These are phyloP conservation scores for Mesoligia furuncula DNA, from an alignment of 2,888 invertebrate genomes.

Conservation along the genomic window DNA sequence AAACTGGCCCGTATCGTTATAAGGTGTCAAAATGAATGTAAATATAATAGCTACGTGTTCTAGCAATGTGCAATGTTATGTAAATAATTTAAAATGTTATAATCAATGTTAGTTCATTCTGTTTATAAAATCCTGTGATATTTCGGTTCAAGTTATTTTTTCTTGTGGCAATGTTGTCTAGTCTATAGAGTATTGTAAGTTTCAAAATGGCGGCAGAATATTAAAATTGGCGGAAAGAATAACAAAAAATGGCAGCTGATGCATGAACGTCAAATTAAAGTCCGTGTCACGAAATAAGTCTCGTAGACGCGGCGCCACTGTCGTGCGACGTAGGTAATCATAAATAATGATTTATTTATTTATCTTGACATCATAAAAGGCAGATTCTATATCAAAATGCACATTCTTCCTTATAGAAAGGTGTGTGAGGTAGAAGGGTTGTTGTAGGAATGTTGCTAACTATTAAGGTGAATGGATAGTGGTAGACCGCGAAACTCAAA, in stretches of 20 bases:
- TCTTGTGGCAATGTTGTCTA: conserved; percentile 37
- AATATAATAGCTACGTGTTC: conserved; percentile 54
- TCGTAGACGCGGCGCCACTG: too few relatives aligned
- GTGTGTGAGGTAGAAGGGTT: too few relatives aligned
- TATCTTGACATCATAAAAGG: too few relatives aligned
- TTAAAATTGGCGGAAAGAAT: conserved; percentile 7
- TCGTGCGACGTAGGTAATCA: too few relatives aligned
- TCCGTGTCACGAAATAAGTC: too few relatives aligned
- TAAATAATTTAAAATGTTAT: conserved; percentile 42
- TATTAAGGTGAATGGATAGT: too few relatives aligned
- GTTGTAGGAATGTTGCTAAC: too few relatives aligned
- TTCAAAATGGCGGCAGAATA: neutral
- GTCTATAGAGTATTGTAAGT: neutral
- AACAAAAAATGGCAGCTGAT: neutral
- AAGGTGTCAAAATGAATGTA: conserved; percentile 21
- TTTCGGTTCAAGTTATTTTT: conserved; percentile 41
- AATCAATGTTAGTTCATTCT: conserved; percentile 31
- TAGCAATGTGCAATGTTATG: conserved; percentile 55
- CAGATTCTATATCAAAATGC: too few relatives aligned
- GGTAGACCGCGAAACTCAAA: too few relatives aligned
- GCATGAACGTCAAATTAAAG: neutral
- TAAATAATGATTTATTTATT: too few relatives aligned
- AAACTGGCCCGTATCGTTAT: neutral
- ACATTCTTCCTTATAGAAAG: too few relatives aligned
- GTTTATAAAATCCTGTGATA: conserved; percentile 59